Percentiles rank a stretch among this genome's conserved stretches.
phyloP scores from a whole-genome alignment of 2,888 invertebrate species.

The Nomada fucata region DNA sequence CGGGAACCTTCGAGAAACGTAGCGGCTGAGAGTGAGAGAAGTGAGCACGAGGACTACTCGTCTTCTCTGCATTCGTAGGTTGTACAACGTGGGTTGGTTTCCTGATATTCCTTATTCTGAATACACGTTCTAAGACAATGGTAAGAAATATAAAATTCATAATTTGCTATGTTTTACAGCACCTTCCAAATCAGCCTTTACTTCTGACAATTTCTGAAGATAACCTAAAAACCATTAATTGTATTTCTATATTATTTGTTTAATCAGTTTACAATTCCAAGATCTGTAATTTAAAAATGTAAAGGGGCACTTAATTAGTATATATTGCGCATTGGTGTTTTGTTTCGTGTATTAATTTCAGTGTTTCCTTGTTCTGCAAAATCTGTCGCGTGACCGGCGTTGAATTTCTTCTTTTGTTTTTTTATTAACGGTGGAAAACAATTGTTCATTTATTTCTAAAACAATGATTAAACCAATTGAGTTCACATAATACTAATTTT shows the following conservation, averaged over 20 bases:
- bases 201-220: neutral
- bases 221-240: constrained; percentile 9
- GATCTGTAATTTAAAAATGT: neutral
- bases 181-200: constrained; percentile 5
- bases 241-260: neutral
- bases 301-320: too few relatives aligned
- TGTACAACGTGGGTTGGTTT: constrained; percentile 77
- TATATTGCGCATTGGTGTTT: neutral
- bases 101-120: constrained; percentile 6
- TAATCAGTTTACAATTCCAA: neutral
- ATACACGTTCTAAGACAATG: constrained; percentile 49
- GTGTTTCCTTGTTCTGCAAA: neutral
- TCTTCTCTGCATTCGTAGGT: constrained; percentile 59
- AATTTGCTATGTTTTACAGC: neutral
- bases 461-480: constrained; percentile 8
- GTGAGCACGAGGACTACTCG: constrained; percentile 20
- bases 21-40: neutral
- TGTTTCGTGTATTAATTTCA: constrained; percentile 14
- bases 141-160: constrained; percentile 49
- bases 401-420: neutral
- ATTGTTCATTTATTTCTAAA: constrained; percentile 12
- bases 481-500: neutral
- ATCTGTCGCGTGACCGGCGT: constrained; percentile 27
- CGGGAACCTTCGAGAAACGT: constrained; percentile 65
- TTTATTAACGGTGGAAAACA: constrained; percentile 5